Conservation (phyloP, 1,140 invertebrate genomes). For the Streblospio benedicti region DNA sequence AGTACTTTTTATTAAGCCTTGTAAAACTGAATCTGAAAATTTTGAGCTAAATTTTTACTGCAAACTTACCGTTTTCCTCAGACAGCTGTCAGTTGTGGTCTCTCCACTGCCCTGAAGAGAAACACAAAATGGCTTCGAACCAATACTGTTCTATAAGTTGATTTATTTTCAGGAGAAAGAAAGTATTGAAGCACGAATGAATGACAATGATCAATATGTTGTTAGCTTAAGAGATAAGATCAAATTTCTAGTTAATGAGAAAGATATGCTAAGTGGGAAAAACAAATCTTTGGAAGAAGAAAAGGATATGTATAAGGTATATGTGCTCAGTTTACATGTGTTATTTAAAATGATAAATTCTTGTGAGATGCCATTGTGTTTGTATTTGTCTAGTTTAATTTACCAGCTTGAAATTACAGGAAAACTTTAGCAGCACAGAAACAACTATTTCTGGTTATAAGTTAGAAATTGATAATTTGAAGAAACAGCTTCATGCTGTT, state of each 20-base stretch:
- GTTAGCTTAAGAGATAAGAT: constrained; percentile 22
- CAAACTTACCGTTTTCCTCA: not conserved
- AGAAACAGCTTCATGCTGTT: not conserved
- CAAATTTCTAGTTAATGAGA: constrained; percentile 27
- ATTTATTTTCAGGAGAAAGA: constrained; percentile 20
- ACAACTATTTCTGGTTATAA: not conserved
- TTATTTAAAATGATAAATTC: not conserved
- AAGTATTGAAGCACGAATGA: constrained; percentile 16
- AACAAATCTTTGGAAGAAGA: constrained; percentile 31
- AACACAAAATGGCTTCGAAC: not conserved
- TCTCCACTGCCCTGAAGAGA: not conserved
- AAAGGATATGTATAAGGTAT: constrained; percentile 35
- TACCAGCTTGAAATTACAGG: not conserved
- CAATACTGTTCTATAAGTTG: not conserved
- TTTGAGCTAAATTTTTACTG: not conserved
- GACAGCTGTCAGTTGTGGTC: not conserved
- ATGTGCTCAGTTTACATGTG: not conserved
- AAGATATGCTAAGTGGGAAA: constrained; percentile 33
- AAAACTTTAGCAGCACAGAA: not conserved
- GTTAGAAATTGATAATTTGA: not conserved
- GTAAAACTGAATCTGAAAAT: not conserved
- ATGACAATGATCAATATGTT: constrained; percentile 21
- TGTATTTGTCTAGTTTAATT: not conserved
- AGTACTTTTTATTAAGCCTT: not conserved
- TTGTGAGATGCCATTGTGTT: not conserved